Base-by-base conservation (phyloP, 1,140 invertebrate genomes). In the Bombus haemorrhoidalis region DNA sequence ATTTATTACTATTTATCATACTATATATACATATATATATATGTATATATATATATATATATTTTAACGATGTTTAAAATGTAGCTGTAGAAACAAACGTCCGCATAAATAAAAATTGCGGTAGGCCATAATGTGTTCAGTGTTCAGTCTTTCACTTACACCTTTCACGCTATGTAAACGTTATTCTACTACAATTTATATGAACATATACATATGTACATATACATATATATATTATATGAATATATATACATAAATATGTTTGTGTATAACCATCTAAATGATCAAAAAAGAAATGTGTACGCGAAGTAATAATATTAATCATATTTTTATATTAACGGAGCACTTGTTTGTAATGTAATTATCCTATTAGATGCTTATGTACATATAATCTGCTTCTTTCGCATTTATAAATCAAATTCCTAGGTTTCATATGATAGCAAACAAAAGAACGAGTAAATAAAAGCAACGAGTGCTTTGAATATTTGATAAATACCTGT, bases 91-190 rank as follows among this genome's bases (percentile, higher is more conserved):
- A 75, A 81, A 81, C 47, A 62, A 85, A 85, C 69, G 71, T 85
- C 84, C 84, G 84, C 84, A 85, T 74, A 81, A 85, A 85, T 85
- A 85, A 85, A 85, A 41, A 81, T 66, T 85, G 84, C 84, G 84
- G 84, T 81, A 85, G 84, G 84, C 84, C 84, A 85, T 85, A 85
- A 85, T 85, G 84, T 85, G 84, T 85, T 85, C 84, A 85, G 25
- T 85, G 84, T 85, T 85, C 84, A 85, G 25, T 85, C n/a, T 68
- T 81, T 85, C 72, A 81, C 47, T 85, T 72, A 43, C 53, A 85
- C 84, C 84, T 81, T 85, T 69, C 74, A 84, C n/a, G 37, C 81
- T 75, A 32, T 83, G 43, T 75, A 75, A 83, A 71, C 37, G 37
- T n/a, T 22, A 39, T 57, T 81, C 64, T 69, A 81, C 18, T 69